A percentile compares a stretch with the other conserved stretches of the same genome.
Conservation (phyloP, 2,113 vertebrate species). For the Dryoscopus gambensis region DNA sequence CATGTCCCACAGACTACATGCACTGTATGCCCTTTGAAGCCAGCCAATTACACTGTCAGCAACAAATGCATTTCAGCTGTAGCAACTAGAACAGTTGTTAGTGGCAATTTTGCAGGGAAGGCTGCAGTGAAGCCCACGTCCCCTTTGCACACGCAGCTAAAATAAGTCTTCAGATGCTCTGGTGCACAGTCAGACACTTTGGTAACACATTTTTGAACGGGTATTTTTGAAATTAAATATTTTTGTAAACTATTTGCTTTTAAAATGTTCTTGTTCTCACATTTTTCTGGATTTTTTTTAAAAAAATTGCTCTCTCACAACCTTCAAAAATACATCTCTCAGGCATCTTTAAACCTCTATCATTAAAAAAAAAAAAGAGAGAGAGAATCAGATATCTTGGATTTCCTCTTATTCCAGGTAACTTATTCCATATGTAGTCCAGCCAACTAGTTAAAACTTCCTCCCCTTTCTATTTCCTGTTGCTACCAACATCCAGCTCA, state of each 20-base stretch:
- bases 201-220: not conserved
- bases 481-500: not conserved
- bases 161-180: not conserved
- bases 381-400: not conserved
- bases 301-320: not conserved
- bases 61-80: conserved; percentile 9
- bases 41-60: conserved; percentile 2
- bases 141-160: not conserved
- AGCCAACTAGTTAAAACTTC: not conserved
- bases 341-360: not conserved
- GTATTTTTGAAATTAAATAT: not conserved
- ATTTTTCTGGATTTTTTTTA: not conserved
- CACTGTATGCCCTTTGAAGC: not conserved
- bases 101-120: not conserved
- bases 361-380: not conserved
- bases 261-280: not conserved
- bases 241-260: not conserved
- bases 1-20: not conserved
- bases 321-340: not conserved
- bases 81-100: not conserved
- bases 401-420: not conserved
- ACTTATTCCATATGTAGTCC: not conserved
- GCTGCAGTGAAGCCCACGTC: not conserved
- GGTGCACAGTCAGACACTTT: not conserved
- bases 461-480: not conserved